phyloP scores from a whole-genome alignment of 2,797 vertebrate species.

The Myotis planiceps region DNA sequence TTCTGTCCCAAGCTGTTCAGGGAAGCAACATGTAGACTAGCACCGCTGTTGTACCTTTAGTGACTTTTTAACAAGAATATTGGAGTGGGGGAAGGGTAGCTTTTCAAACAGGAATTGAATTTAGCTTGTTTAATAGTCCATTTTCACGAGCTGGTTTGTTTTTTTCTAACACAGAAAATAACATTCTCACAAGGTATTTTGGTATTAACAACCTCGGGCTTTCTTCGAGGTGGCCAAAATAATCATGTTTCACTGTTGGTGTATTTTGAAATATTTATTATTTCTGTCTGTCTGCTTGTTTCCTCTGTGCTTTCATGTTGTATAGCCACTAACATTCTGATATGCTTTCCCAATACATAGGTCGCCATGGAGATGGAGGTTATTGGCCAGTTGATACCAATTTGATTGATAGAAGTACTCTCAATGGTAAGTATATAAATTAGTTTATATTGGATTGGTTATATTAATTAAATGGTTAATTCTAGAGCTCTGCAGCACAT shows the following conservation, averaged over 20 bases:
- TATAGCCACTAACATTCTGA: slow-evolving; percentile 3
- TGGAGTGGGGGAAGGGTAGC: no score
- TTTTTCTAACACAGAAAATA: not conserved
- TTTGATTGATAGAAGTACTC: slow-evolving; percentile 94
- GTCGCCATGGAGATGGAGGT: slow-evolving; percentile 93
- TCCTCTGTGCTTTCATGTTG: not conserved
- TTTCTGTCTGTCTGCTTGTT: accelerated
- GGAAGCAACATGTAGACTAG: not conserved
- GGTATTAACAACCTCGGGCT: not conserved
- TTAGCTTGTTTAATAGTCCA: not conserved
- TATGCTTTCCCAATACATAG: slow-evolving; percentile 81
- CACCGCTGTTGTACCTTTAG: not conserved
- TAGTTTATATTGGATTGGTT: not conserved
- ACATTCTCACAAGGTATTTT: not conserved
- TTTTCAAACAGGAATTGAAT: not conserved
- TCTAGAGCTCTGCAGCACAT: slow-evolving; percentile 10
- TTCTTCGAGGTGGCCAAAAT: not conserved
- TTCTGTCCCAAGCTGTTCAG: not conserved
- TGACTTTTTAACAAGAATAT: slow-evolving; percentile 20
- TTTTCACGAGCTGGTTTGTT: not conserved
- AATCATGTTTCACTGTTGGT: not conserved
- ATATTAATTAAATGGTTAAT: slow-evolving; percentile 37
- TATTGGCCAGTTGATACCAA: slow-evolving; percentile 96
- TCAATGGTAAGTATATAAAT: slow-evolving; percentile 91
- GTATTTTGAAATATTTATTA: not conserved